Base-by-base conservation (phyloP, 2,113 vertebrate species). In the Thalassarche chlororhynchos region DNA sequence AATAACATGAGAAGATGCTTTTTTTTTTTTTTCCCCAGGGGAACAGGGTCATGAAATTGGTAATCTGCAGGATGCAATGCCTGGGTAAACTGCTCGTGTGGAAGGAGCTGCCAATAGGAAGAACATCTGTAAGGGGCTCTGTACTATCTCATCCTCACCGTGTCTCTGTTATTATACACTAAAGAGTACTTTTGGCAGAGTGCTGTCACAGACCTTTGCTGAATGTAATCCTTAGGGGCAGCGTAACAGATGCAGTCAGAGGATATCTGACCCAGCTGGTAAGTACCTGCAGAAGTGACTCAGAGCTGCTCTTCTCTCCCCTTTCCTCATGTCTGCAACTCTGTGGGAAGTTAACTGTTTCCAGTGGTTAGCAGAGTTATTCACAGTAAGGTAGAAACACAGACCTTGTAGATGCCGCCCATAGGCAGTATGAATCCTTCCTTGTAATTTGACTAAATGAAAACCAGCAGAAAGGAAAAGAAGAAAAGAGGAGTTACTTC, bases 71-170 rank as follows among this genome's bases (percentile, higher is more conserved):
- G 60, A 95, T 72, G 68, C 36, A 78, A 80, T 40, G 38, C 42
- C 57, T 87, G 69, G 71, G 47, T 92, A 89, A 90, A 85, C 23
- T 70, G 64, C 34, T 88, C 4, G 1, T 87, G 36, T 92, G 47
- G 72, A 92, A 88, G 57, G 64, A 92, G 66, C 42, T 91, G 75
- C 57, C 82, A 74, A 61, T 12, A 84, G 78, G 29, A 71, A 60
- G 72, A 96, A 93, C 61, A 95, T 83, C 81, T 90, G 58, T 84
- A 96, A 87, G 36, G 52, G 51, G 31, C 36, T 93, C 94, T 96
- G 96, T 71, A 77, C 83, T 95, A 28, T 95, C 29, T 96, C 89
- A 87, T 60, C 54, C 83, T 87, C 79, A 90, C 74, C 5, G 1
- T 47, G 65, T 57, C 75, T 93, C 49, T 78, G 25, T 62, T 95